Evolutionary conservation across 2,797 vertebrate species (phyloP), one percentile per base, ranked within the genome.

Genomic region (Uromys caudimaculatus): DNA sequence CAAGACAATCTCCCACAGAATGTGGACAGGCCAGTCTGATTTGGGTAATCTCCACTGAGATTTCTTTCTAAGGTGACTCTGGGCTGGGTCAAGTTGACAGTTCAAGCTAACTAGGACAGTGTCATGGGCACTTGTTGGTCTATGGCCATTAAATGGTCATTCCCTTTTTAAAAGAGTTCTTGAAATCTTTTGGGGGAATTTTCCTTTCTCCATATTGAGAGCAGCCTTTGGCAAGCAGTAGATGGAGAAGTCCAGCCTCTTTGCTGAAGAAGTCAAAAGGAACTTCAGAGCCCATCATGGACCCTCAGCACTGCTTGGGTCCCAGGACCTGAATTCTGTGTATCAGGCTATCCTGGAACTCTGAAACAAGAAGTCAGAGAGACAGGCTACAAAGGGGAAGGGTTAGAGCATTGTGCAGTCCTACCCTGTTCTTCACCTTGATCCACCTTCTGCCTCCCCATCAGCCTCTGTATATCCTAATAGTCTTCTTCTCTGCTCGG

Each of bases 381-480:
- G 73, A 56, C 83, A 17, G 60, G 19, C n/a, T 7, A 14, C 27
- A 54, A 52, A 82, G 24, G 38, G 1, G 32, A 9, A 38, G 13
- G n/a, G 56, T n/a, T 54, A 14, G 12, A 4, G 1, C 0, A 12
- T 13, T 83, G 32, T 3, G 6, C 14, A 16, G 69, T 0, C 2
- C 44, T 32, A 50, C n/a, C 44, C 47, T 12, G 23, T 35, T 67
- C 52, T 52, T 41, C 47, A n/a, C 21, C 38, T 52, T 3, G 24
- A n/a, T 19, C 54, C 83, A 1, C 8, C 47, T 56, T 13, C 54
- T 41, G 14, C 19, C 27, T 58, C 78, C 69, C n/a, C 21, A 0
- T 27, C 1, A 5, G 76, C 60, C 60, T 71, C 90, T 27, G 81
- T 56, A 14, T n/a, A 21, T 2, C 69, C n/a, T 9, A 29, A 5